phyloP scores from a whole-genome alignment of 2,888 invertebrate genomes.

The Yponomeuta plumbellus region DNA sequence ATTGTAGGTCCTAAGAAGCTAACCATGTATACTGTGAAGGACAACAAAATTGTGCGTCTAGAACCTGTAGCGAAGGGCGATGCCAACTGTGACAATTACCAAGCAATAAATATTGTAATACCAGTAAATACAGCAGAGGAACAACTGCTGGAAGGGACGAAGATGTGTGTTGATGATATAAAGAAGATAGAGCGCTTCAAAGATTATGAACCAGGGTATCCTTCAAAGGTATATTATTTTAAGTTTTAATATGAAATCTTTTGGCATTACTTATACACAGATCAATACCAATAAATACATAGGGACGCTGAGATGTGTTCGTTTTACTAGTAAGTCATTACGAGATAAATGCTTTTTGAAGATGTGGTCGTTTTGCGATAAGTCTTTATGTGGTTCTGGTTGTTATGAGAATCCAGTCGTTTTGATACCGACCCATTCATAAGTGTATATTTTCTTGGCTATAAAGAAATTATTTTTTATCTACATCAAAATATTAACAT shows the following conservation, averaged over 20 bases:
- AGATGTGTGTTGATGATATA: constrained; percentile 71
- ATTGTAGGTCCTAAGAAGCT: constrained; percentile 48
- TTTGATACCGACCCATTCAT: too few relatives aligned
- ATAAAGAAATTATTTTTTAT: too few relatives aligned
- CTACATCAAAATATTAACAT: too few relatives aligned
- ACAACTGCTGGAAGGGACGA: constrained; percentile 60
- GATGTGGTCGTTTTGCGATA: too few relatives aligned
- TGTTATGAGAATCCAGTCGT: too few relatives aligned
- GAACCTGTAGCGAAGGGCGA: constrained; percentile 34
- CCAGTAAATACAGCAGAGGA: constrained; percentile 55
- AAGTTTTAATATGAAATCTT: background rate
- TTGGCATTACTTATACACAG: background rate
- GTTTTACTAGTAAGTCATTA: too few relatives aligned
- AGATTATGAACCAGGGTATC: constrained; percentile 69
- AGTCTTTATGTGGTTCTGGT: too few relatives aligned
- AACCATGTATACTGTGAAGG: constrained; percentile 68
- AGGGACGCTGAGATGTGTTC: too few relatives aligned
- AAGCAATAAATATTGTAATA: constrained; percentile 52
- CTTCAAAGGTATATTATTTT: constrained; percentile 57
- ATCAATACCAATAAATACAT: too few relatives aligned
- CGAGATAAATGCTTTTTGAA: too few relatives aligned
- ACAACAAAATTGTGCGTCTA: constrained; percentile 67
- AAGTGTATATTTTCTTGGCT: too few relatives aligned
- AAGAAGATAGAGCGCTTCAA: constrained; percentile 70
- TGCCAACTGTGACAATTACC: constrained; percentile 31